Conservation (phyloP, 2,888 invertebrate species). For the Elmis aenea region DNA sequence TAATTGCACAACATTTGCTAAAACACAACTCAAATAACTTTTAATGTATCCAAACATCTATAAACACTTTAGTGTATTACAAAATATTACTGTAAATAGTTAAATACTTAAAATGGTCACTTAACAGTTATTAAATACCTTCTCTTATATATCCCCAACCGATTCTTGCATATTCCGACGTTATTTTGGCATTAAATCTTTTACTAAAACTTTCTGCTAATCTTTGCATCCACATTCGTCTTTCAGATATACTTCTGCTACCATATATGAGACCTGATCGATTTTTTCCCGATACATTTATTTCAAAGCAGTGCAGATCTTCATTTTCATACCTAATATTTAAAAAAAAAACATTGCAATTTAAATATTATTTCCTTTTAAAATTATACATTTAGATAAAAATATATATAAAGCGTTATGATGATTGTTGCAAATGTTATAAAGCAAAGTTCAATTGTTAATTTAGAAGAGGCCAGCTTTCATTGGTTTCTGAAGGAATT, state of each 20-base stretch:
- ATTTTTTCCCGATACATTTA: slow-evolving; percentile 50
- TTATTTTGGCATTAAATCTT: slow-evolving; percentile 62
- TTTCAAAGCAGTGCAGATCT: slow-evolving; percentile 61
- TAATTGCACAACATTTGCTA: no score
- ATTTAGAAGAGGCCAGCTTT: no score
- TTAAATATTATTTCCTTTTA: slow-evolving; percentile 15
- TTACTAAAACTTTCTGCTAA: slow-evolving; percentile 68
- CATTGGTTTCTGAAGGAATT: no score
- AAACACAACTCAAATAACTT: no score
- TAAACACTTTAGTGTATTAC: no score
- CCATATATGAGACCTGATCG: slow-evolving; percentile 55
- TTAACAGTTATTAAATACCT: slow-evolving; percentile 48
- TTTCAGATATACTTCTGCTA: slow-evolving; percentile 51
- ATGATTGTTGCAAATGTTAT: neutral
- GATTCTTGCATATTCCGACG: slow-evolving; percentile 66
- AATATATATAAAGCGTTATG: neutral
- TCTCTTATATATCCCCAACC: slow-evolving; percentile 76
- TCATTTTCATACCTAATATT: slow-evolving; percentile 48
- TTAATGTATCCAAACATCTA: no score
- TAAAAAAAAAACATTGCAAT: slow-evolving; percentile 3
- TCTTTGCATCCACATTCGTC: slow-evolving; percentile 72
- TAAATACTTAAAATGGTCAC: no score
- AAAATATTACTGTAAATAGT: no score
- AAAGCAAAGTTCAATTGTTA: no score
- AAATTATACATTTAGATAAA: neutral